Conservation (phyloP, 2,888 invertebrate species). For the Autographa gamma region DNA sequence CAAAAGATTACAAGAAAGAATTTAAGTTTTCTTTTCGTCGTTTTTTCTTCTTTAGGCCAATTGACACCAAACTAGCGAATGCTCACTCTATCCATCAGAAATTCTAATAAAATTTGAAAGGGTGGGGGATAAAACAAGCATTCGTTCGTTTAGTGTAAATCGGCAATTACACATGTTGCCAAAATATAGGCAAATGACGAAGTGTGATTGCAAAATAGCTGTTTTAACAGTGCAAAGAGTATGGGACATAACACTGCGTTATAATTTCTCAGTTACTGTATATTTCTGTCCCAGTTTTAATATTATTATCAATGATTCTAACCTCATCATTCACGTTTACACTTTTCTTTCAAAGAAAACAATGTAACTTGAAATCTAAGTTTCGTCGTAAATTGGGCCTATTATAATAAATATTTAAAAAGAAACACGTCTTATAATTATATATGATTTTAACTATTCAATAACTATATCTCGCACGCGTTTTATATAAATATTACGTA, state of each 20-base stretch:
- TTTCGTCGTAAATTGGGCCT: slow-evolving; percentile 17
- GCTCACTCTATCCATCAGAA: no score
- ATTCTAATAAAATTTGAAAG: no score
- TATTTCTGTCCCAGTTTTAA: slow-evolving; percentile 29
- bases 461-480: slow-evolving; percentile 40
- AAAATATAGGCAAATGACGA: not conserved
- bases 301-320: slow-evolving; percentile 18
- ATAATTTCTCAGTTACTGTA: slow-evolving; percentile 10
- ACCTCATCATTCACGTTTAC: slow-evolving; percentile 29
- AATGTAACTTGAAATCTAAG: slow-evolving; percentile 39
- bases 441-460: slow-evolving; percentile 51
- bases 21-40: not conserved
- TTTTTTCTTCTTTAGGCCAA: not conserved
- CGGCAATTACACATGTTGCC: not conserved
- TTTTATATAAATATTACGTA: slow-evolving; percentile 39
- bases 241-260: slow-evolving; percentile 25
- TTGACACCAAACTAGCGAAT: no score
- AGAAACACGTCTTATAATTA: slow-evolving; percentile 48
- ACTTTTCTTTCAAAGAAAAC: slow-evolving; percentile 50
- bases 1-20: not conserved
- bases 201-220: slow-evolving; percentile 19
- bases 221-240: slow-evolving; percentile 28
- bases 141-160: no score
- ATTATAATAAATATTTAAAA: slow-evolving; percentile 47
- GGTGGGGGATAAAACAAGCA: no score